These are phyloP conservation scores for Pararge aegeria DNA, from an alignment of 1,140 invertebrate species.

Conservation along the genomic window DNA sequence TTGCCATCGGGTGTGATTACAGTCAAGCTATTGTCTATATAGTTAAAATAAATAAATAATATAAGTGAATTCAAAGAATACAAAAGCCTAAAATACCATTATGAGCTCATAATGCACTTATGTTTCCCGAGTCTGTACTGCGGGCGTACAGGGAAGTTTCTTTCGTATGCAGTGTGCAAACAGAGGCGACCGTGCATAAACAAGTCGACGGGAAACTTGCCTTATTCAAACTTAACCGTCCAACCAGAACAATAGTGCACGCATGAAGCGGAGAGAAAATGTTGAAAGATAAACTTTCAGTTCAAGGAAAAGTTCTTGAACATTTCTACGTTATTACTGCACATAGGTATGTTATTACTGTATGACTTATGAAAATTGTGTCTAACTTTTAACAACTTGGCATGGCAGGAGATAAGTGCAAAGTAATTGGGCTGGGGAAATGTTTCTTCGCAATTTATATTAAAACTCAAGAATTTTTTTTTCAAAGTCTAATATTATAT, in stretches of 20 bases:
- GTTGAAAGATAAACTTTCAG: slow-evolving; percentile 8
- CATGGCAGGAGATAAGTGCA: no score
- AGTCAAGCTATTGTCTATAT: no score
- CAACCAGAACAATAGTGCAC: slow-evolving; percentile 16
- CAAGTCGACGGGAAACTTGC: slow-evolving; percentile 13
- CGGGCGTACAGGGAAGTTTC: slow-evolving; percentile 1
- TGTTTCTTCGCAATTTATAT: no score
- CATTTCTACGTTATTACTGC: slow-evolving; percentile 6
- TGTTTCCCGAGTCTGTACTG: neutral
- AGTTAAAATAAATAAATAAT: no score
- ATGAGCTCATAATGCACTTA: slow-evolving; percentile 1
- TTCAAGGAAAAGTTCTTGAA: neutral
- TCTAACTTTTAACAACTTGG: neutral
- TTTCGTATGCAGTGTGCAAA: slow-evolving; percentile 3
- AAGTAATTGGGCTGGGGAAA: no score
- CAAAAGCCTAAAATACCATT: neutral
- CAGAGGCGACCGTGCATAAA: slow-evolving; percentile 4
- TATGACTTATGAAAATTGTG: neutral
- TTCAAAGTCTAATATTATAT: no score
- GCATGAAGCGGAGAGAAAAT: slow-evolving; percentile 14
- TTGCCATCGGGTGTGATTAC: no score
- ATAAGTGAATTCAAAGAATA: neutral
- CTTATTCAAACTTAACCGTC: slow-evolving; percentile 31
- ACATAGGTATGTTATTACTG: neutral
- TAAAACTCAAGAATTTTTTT: no score